Base-by-base conservation (phyloP, 2,888 invertebrate genomes). In the Toxonevra muliebris region DNA sequence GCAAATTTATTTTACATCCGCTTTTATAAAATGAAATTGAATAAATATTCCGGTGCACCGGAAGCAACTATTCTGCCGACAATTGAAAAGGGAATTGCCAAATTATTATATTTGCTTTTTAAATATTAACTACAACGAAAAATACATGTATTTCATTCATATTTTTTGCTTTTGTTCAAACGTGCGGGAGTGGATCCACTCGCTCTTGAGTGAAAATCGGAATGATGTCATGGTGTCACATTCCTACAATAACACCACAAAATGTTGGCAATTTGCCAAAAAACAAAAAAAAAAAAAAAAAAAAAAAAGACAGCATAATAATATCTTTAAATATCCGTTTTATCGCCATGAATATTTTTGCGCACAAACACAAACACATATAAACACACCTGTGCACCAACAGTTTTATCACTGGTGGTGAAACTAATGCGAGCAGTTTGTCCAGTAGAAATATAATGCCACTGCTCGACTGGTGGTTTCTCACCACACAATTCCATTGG, bases 371-470 rank as follows among this genome's bases (percentile, higher is more conserved):
- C 2, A 15, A 2, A 3, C 1, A 59, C 30, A 30, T 30, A 7
- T 7, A 30, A 2, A 74, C 76, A 78, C 63, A 86, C 85, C 84
- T 80, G 91, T 79, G 95, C 95, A 74, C 97, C 97, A 71, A 96
- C 94, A 55, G 97, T 95, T 88, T 95, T 95, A 85, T 96, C 95
- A 70, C 97, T 95, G 82, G 95, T 94, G 84, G 96, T 93, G 87
- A 97, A 97, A 87, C 97, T 97, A 79, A 97, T 89, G 85, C 95
- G 90, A 86, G 96, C 92, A 73, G 93, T 90, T 87, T 94, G 94
- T 75, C 92, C 91, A 65, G 93, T 91, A 74, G 97, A 96, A 77
- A 95, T 88, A 83, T 93, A 93, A 86, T 93, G 92, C 91, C 93
- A 93, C 80, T 91, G 91, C 75, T 92, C 91, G 40, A 88, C 84